Percentiles rank a stretch among this genome's conserved stretches.
phyloP scores from a whole-genome alignment of 1,140 invertebrate species.

The Ganaspis sp. region DNA sequence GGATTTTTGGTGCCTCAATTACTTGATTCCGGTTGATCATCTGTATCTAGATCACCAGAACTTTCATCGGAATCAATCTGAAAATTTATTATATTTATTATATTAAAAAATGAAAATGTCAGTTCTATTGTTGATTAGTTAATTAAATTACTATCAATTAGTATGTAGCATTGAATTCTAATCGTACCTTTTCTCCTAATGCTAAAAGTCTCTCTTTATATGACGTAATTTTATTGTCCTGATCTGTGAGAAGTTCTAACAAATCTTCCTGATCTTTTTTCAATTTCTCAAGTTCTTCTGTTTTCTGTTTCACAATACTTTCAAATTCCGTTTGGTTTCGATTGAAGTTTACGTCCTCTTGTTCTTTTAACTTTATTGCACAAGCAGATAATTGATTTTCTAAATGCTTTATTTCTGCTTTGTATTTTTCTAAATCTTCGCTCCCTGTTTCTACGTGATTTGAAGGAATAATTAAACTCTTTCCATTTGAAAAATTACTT shows the following conservation, averaged over 20 bases:
- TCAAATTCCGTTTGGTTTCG: constrained; percentile 64
- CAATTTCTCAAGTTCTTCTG: constrained; percentile 81
- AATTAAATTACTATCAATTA: constrained; percentile 9
- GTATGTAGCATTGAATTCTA: constrained; percentile 24
- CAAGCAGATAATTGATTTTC: constrained; percentile 64
- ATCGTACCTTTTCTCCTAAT: constrained; percentile 82
- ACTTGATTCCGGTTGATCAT: constrained; percentile 67
- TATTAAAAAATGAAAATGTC: constrained; percentile 36
- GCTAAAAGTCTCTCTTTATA: constrained; percentile 84
- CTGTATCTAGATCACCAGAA: constrained; percentile 68
- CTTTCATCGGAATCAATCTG: constrained; percentile 71
- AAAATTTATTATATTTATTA: constrained; percentile 1
- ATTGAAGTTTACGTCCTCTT: constrained; percentile 52
- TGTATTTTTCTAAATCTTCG: constrained; percentile 66
- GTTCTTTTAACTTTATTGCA: constrained; percentile 55
- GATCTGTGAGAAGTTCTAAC: constrained; percentile 89
- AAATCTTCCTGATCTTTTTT: constrained; percentile 95
- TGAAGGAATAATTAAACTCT: constrained; percentile 33
- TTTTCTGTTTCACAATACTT: constrained; percentile 69
- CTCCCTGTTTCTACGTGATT: constrained; percentile 53
- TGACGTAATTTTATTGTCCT: constrained; percentile 84
- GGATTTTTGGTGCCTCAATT: constrained; percentile 48
- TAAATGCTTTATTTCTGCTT: constrained; percentile 61
- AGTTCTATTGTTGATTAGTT: too few species aligned
- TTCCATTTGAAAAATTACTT: constrained; percentile 57